Evolutionary conservation across 1,140 invertebrate species (phyloP).

Genomic region (Pogonomyrmex barbatus): DNA sequence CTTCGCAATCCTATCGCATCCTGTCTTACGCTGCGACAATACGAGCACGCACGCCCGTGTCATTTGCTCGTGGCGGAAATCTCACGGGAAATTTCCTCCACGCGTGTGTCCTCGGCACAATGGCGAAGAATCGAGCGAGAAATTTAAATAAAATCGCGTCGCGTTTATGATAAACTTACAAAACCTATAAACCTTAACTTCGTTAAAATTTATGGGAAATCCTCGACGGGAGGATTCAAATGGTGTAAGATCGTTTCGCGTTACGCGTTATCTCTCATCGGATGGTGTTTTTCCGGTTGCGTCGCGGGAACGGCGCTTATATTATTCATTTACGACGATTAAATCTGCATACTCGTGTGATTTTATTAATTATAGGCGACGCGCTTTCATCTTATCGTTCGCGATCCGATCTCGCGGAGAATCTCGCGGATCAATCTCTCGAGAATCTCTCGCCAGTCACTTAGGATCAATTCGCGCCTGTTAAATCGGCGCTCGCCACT

Average conservation of each 20-base stretch:
- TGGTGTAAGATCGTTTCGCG: too few relatives aligned
- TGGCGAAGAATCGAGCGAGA: too few relatives aligned
- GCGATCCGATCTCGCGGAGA: conserved; percentile 7
- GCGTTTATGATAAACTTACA: not conserved
- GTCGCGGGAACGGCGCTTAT: not conserved
- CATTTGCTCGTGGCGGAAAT: too few relatives aligned
- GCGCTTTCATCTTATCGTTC: not conserved
- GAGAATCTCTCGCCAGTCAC: conserved; percentile 1
- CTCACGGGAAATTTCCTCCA: too few relatives aligned
- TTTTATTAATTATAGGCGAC: not conserved
- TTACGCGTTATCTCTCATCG: too few relatives aligned
- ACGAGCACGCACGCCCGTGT: not conserved
- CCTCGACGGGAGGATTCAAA: not conserved
- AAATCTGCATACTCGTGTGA: not conserved
- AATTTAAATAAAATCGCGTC: not conserved
- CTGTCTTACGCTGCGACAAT: not conserved
- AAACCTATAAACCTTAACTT: not conserved
- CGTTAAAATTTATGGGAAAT: not conserved
- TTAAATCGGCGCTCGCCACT: conserved; percentile 35
- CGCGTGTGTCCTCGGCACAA: too few relatives aligned
- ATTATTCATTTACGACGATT: not conserved
- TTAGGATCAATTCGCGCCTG: conserved; percentile 26
- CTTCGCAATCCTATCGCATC: not conserved
- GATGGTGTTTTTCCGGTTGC: too few relatives aligned
- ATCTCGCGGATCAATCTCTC: conserved; percentile 16